A percentile compares a stretch with the other conserved stretches of the same genome.
Evolutionary conservation across 1,140 invertebrate species (phyloP).

Genomic region (Solen grandis): DNA sequence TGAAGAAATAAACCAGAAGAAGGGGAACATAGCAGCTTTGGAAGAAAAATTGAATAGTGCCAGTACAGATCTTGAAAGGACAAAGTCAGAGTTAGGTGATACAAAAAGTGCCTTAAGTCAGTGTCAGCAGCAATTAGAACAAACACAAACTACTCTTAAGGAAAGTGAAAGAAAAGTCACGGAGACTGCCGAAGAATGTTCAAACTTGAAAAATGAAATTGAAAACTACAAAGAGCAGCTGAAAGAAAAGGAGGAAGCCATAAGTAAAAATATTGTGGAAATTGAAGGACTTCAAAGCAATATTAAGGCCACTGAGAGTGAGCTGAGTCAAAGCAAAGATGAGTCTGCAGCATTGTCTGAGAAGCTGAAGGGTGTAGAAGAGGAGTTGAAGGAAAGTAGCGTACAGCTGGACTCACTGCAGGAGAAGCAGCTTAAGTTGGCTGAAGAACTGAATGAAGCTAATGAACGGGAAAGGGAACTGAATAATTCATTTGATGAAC

Average conservation of each 20-base stretch:
- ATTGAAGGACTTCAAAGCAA: background rate
- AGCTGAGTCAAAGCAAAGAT: background rate
- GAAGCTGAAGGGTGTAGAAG: conserved; percentile 29
- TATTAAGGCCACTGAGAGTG: background rate
- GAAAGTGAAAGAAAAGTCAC: conserved; percentile 3
- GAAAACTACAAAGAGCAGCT: background rate
- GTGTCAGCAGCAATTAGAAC: background rate
- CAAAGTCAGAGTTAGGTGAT: background rate
- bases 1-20: conserved; percentile 15
- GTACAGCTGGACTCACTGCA: conserved; percentile 24
- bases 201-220: background rate
- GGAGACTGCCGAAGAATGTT: background rate
- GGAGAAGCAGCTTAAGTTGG: conserved; percentile 32
- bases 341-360: background rate
- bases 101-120: conserved; percentile 1
- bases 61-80: background rate
- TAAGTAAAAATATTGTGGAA: conserved; percentile 1
- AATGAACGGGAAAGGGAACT: conserved; percentile 44
- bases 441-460: conserved; percentile 42
- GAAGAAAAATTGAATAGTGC: conserved; percentile 4
- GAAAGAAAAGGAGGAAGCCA: background rate
- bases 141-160: background rate
- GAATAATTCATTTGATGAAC: conserved; percentile 50
- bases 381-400: conserved; percentile 2
- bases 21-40: background rate